phyloP scores from a whole-genome alignment of 2,888 invertebrate species.

The Arctia plantaginis region DNA sequence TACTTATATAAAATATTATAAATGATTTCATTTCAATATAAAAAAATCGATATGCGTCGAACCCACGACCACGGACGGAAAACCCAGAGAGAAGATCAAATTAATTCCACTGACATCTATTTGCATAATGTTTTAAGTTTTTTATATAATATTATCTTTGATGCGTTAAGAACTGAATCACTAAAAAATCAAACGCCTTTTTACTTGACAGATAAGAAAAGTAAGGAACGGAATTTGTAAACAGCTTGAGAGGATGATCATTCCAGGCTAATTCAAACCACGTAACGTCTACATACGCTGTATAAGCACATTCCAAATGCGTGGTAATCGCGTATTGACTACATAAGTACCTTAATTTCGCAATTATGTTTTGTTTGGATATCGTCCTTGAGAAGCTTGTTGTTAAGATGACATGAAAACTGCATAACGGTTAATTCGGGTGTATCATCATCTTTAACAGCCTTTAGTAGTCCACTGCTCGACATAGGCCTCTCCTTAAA shows the following conservation, averaged over 20 bases:
- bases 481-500: no score
- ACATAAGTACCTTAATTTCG: background rate
- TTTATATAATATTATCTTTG: background rate
- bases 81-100: no score
- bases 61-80: no score
- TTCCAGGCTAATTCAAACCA: background rate
- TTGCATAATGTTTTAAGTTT: no score
- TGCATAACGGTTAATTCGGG: background rate
- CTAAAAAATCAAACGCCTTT: background rate
- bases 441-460: no score
- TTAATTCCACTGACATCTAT: no score
- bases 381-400: background rate
- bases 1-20: no score
- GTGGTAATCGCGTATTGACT: background rate
- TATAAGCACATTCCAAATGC: background rate
- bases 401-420: background rate
- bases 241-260: background rate
- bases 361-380: background rate
- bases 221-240: background rate
- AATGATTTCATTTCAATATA: no score
- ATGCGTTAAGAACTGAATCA: background rate
- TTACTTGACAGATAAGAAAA: background rate
- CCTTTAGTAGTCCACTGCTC: no score
- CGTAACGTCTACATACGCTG: background rate
- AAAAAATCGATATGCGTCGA: no score